Base-by-base conservation (phyloP, 2,888 invertebrate species). In the Drosophila colorata region DNA sequence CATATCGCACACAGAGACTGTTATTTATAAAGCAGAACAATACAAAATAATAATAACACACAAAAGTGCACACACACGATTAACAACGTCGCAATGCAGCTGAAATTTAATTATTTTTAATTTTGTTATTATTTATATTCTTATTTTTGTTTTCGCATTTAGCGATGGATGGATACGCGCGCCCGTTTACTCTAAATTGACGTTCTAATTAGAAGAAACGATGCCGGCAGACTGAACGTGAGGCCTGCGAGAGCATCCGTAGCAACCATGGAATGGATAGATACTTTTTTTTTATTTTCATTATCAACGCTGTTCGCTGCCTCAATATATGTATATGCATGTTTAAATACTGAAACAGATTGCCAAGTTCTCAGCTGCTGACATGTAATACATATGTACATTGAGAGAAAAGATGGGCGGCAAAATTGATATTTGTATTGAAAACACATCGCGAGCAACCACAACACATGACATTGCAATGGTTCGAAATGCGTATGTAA, bases 141-240 rank as follows among this genome's bases (percentile, higher is more conserved):
- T 44, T 38, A 25, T 38, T 47, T 51, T 37, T 46, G 55, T 25
- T 58, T 31, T 48, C n/a, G 52, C 14, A 43, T 64, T 69, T 63
- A 25, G 49, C 55, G 20, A 55, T 55, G 14, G 20, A 55, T 55
- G 14, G 23, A 67, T 40, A 44, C 47, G 71, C 67, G 53, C 57
- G 63, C 46, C 52, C 64, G 69, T 65, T 46, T 63, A 41, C 61
- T 63, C 67, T 86, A 78, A 78, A 75, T 78, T 80, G 76, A 63
- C 61, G 83, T 69, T 82, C 78, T 85, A 88, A 88, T 89, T 89
- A 86, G 71, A 77, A 72, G 80, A 81, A 78, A 78, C 84, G 80
- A 65, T 86, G 78, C 75, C 78, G 78, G 67, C 74, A 78, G 71
- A 90, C 90, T 90, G 72, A 78, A 67, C 47, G 44, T 11, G 65